Percentiles rank a stretch among this genome's conserved stretches.
phyloP scores from a whole-genome alignment of 2,797 vertebrate genomes.

The Cryptoblepharus egeriae region DNA sequence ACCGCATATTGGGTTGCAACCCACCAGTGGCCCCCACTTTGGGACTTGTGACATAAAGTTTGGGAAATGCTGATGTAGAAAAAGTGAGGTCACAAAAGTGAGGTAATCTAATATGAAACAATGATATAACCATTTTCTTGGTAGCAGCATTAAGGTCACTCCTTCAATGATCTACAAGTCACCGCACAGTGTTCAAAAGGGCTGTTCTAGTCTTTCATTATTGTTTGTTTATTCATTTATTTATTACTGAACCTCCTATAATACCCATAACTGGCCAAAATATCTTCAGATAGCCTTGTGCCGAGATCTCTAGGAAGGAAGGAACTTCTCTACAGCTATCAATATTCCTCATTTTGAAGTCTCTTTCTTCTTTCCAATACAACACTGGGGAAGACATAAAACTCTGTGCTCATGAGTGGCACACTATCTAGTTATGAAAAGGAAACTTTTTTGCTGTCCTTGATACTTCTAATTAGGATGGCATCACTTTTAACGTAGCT shows the following conservation, averaged over 20 bases:
- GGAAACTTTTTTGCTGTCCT: background rate
- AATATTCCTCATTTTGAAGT: conserved; percentile 10
- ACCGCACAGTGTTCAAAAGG: background rate
- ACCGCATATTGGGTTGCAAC: too few species aligned
- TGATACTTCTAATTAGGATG: conserved; percentile 18
- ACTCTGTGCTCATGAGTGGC: conserved; percentile 16
- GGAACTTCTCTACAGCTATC: background rate
- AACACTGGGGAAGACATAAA: background rate
- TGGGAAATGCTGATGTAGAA: too few species aligned
- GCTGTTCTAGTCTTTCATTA: background rate
- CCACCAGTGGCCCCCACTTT: too few species aligned
- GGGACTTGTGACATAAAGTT: too few species aligned
- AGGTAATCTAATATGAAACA: background rate
- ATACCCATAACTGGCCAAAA: background rate
- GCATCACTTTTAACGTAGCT: background rate
- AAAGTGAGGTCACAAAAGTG: background rate
- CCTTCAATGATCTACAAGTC: background rate
- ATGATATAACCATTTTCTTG: background rate
- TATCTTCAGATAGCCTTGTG: background rate
- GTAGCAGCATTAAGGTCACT: background rate
- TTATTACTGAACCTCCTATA: background rate
- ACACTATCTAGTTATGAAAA: fast-evolving
- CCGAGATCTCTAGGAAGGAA: background rate
- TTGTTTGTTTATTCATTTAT: background rate
- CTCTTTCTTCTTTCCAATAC: too few species aligned